phyloP scores from a whole-genome alignment of 2,888 invertebrate species.

The Drosophila algonquin region DNA sequence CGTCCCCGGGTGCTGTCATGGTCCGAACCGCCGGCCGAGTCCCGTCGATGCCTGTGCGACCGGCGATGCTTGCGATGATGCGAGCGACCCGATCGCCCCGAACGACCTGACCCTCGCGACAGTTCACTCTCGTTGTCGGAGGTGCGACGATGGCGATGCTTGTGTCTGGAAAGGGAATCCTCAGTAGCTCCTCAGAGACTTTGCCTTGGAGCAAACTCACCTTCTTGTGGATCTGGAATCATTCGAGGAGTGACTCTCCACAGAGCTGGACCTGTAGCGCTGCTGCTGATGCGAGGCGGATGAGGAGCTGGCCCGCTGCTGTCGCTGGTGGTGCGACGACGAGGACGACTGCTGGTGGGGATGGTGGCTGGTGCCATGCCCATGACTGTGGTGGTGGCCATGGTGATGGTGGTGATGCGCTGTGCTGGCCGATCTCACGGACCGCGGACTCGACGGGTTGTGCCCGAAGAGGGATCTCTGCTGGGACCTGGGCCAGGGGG shows the following conservation, averaged over 20 bases:
- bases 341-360: conserved; percentile 62
- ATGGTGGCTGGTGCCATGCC: conserved; percentile 70
- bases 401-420: conserved; percentile 81
- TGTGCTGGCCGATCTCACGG: conserved; percentile 89
- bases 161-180: conserved; percentile 85
- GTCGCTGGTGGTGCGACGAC: conserved; percentile 67
- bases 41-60: conserved; percentile 88
- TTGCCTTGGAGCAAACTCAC: conserved; percentile 81
- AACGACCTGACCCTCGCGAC: conserved; percentile 92
- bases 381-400: conserved; percentile 78
- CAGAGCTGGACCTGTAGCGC: conserved; percentile 90
- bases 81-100: conserved; percentile 90
- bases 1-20: conserved; percentile 87
- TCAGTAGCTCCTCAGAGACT: not conserved
- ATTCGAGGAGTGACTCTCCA: conserved; percentile 95
- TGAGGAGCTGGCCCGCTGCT: conserved; percentile 84
- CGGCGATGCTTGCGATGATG: conserved; percentile 91
- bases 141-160: conserved; percentile 91
- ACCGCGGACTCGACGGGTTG: conserved; percentile 91
- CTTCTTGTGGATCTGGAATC: conserved; percentile 92
- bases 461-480: conserved; percentile 91
- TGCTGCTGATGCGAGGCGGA: conserved; percentile 80
- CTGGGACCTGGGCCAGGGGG: conserved; percentile 90
- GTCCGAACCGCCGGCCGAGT: conserved; percentile 88
- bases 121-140: conserved; percentile 96